These are phyloP conservation scores for Oithona nana DNA, from an alignment of 2,888 invertebrate genomes.

Conservation along the genomic window DNA sequence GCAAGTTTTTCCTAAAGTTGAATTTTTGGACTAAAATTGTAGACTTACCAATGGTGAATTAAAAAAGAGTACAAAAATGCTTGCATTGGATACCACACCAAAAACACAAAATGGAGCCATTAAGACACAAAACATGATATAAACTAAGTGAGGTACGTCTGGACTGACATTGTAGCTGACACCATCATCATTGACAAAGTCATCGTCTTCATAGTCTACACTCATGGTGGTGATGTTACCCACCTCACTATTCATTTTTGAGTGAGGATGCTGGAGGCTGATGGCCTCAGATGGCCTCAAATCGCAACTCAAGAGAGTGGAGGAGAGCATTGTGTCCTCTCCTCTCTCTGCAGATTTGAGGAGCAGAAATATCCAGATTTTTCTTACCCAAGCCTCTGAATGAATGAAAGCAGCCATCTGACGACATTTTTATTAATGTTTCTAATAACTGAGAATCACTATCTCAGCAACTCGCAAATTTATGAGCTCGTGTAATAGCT, in stretches of 20 bases:
- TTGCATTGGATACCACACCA: not conserved
- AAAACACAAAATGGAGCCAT: not conserved
- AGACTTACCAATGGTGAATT: not conserved
- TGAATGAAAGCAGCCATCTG: too few relatives aligned
- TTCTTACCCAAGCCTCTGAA: too few relatives aligned
- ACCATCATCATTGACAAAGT: too few relatives aligned
- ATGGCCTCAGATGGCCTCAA: not conserved
- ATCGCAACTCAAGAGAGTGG: too few relatives aligned
- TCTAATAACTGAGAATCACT: too few relatives aligned
- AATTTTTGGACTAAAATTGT: not conserved
- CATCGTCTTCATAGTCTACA: not conserved
- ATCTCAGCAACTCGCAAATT: too few relatives aligned
- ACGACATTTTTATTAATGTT: too few relatives aligned
- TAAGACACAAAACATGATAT: not conserved
- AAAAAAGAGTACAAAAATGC: not conserved
- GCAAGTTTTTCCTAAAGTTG: not conserved
- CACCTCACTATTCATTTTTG: too few relatives aligned
- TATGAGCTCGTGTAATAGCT: too few relatives aligned
- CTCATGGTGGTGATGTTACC: not conserved
- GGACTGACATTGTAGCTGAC: slow-evolving; percentile 3
- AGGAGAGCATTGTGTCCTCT: too few relatives aligned
- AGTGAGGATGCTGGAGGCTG: not conserved
- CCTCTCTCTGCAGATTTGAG: too few relatives aligned
- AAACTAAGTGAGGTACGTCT: not conserved
- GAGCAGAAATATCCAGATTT: too few relatives aligned